Conservation (phyloP, 1,140 invertebrate species). For the Plectrocnemia conspersa region DNA sequence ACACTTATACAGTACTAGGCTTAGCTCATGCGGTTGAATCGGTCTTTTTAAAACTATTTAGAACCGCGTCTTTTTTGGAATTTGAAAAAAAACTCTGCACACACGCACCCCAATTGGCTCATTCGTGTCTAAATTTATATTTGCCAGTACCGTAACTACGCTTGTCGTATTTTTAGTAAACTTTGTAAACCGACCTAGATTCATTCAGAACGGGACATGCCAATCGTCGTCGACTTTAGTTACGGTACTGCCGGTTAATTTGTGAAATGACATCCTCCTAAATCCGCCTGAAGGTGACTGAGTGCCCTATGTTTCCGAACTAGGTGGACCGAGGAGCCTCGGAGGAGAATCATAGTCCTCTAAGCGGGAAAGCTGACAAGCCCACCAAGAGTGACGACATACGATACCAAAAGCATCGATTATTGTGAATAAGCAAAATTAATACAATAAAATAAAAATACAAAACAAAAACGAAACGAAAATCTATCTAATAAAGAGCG, state of each 20-base stretch:
- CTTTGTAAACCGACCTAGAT: too few relatives aligned
- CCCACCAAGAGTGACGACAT: slow-evolving; percentile 22
- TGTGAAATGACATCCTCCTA: slow-evolving; percentile 16
- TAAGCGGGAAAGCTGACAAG: slow-evolving; percentile 24
- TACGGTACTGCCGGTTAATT: slow-evolving; percentile 16
- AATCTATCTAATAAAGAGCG: slow-evolving; percentile 17
- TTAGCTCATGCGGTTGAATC: too few relatives aligned
- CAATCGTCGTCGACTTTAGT: too few relatives aligned
- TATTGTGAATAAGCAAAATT: background rate
- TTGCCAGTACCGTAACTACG: slow-evolving; percentile 6
- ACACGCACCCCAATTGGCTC: background rate
- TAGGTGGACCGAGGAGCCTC: slow-evolving; percentile 26
- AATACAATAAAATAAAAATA: background rate
- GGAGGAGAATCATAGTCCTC: slow-evolving; percentile 20
- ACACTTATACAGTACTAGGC: too few relatives aligned
- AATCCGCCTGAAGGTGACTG: slow-evolving; percentile 26
- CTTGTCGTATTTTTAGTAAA: too few relatives aligned
- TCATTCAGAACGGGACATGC: too few relatives aligned
- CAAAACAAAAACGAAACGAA: background rate
- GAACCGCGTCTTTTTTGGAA: too few relatives aligned
- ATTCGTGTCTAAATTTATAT: background rate
- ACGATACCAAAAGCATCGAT: slow-evolving; percentile 2
- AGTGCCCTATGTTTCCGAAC: slow-evolving; percentile 32
- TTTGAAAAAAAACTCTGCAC: background rate
- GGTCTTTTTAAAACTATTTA: too few relatives aligned